phyloP scores from a whole-genome alignment of 2,888 invertebrate genomes.

The Drosophila hawaiiensis region DNA sequence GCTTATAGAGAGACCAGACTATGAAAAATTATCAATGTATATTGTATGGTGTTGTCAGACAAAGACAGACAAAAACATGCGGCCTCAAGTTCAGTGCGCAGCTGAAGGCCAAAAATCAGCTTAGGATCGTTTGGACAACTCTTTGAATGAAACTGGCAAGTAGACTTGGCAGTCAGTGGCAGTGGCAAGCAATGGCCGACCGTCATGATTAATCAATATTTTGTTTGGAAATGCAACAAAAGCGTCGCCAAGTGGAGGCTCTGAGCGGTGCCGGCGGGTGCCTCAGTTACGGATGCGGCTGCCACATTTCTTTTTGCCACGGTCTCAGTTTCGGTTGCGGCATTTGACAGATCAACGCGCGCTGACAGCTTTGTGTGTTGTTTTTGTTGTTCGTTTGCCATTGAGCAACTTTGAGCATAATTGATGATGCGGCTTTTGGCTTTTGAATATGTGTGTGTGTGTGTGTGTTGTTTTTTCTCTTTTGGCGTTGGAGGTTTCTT shows the following conservation, averaged over 20 bases:
- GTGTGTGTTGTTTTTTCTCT: background rate
- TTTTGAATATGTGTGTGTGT: conserved; percentile 60
- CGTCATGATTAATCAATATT: conserved; percentile 79
- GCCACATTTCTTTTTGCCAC: conserved; percentile 64
- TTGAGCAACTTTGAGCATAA: conserved; percentile 76
- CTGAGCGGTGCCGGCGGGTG: conserved; percentile 30
- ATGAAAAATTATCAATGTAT: conserved; percentile 49
- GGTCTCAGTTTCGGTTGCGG: conserved; percentile 60
- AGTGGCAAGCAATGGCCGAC: conserved; percentile 56
- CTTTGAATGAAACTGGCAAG: conserved; percentile 44
- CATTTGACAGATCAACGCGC: conserved; percentile 80
- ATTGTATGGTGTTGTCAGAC: conserved; percentile 35
- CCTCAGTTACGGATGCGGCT: conserved; percentile 51
- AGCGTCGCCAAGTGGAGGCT: conserved; percentile 65
- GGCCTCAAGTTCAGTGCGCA: conserved; percentile 20
- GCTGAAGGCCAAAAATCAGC: conserved; percentile 72
- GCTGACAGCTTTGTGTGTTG: conserved; percentile 76
- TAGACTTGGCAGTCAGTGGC: conserved; percentile 6
- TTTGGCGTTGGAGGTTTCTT: conserved; percentile 50
- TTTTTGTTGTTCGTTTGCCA: conserved; percentile 46
- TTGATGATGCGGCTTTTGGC: conserved; percentile 80
- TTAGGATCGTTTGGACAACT: conserved; percentile 72
- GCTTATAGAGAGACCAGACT: conserved; percentile 31
- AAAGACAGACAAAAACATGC: conserved; percentile 33
- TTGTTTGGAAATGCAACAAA: conserved; percentile 79